These are phyloP conservation scores for Mixornis gularis DNA, from an alignment of 2,113 vertebrate species.

Conservation along the genomic window DNA sequence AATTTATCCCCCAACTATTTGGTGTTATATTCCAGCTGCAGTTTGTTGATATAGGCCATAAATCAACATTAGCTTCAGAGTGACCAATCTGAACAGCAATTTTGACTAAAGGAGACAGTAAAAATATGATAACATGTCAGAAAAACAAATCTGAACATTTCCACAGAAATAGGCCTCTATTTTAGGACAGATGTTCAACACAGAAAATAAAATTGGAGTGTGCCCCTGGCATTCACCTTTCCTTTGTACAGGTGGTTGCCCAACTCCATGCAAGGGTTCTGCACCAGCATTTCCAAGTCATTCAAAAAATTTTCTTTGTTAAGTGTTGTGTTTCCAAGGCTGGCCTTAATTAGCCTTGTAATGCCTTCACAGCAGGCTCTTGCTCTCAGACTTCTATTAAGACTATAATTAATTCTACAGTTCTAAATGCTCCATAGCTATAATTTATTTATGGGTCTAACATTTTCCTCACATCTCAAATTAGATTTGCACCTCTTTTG, in stretches of 20 bases:
- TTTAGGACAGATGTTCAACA: background rate
- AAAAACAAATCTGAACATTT: background rate
- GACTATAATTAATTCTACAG: constrained; percentile 52
- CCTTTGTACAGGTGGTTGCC: background rate
- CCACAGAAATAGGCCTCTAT: background rate
- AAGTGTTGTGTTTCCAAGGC: background rate
- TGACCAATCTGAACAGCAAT: background rate
- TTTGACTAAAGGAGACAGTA: background rate
- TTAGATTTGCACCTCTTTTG: constrained; percentile 24
- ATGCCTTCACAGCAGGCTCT: constrained; percentile 21
- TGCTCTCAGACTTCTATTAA: constrained; percentile 24
- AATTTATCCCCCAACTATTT: background rate
- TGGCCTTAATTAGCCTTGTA: constrained; percentile 15
- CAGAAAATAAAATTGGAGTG: background rate
- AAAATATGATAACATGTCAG: background rate
- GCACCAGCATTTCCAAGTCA: background rate
- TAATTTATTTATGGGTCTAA: constrained; percentile 53
- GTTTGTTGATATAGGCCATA: background rate
- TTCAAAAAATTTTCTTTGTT: background rate
- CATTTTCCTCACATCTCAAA: constrained; percentile 27
- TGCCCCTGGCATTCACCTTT: background rate
- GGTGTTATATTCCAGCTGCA: background rate
- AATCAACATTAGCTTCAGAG: background rate
- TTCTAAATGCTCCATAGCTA: constrained; percentile 23
- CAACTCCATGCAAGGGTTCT: background rate